Conservation (phyloP, 2,888 invertebrate species). For the Dolichopus griseipennis region DNA sequence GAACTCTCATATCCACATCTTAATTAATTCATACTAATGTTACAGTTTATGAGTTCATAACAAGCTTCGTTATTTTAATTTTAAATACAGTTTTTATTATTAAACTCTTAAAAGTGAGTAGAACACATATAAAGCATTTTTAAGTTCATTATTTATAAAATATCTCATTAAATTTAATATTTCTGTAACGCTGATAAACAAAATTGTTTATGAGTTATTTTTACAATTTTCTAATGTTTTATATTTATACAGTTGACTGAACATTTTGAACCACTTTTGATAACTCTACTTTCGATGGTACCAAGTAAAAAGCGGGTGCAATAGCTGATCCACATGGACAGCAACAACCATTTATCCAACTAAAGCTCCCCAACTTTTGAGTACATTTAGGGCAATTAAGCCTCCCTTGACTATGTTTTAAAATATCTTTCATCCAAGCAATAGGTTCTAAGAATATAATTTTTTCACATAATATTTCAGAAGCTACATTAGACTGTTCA, state of each 20-base stretch:
- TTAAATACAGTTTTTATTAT: background rate
- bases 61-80: too few species aligned
- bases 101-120: background rate
- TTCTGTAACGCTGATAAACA: background rate
- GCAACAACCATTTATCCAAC: slow-evolving; percentile 83
- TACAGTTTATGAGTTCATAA: too few species aligned
- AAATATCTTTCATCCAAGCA: slow-evolving; percentile 74
- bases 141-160: background rate
- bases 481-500: slow-evolving; percentile 16
- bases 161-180: background rate
- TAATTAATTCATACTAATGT: too few species aligned
- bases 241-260: slow-evolving; percentile 61
- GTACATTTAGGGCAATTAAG: slow-evolving; percentile 77
- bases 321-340: slow-evolving; percentile 87
- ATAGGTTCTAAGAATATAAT: slow-evolving; percentile 85
- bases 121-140: background rate
- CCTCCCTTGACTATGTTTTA: slow-evolving; percentile 66
- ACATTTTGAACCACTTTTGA: slow-evolving; percentile 82
- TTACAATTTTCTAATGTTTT: background rate
- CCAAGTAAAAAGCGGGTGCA: slow-evolving; percentile 84
- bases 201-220: background rate
- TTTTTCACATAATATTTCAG: slow-evolving; percentile 52
- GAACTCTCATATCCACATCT: background rate
- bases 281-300: slow-evolving; percentile 83
- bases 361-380: slow-evolving; percentile 79